phyloP scores from a whole-genome alignment of 2,888 invertebrate species.

The Criorhina ranunculi region DNA sequence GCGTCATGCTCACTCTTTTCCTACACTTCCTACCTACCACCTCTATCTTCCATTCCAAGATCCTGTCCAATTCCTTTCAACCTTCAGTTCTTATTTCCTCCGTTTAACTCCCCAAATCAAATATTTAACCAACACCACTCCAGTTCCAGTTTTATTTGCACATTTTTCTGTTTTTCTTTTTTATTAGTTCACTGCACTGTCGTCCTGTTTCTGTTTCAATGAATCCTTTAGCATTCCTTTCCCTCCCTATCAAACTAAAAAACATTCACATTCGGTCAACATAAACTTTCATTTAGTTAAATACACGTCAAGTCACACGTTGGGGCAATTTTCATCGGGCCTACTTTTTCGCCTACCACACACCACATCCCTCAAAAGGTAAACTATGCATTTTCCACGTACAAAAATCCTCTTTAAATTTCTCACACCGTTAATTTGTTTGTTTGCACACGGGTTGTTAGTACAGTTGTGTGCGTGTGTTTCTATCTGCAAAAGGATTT shows the following conservation, averaged over 20 bases:
- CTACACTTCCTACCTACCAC: too few species aligned
- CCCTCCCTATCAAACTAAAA: constrained; percentile 29
- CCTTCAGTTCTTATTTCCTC: constrained; percentile 47
- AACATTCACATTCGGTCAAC: constrained; percentile 69
- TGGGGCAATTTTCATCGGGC: constrained; percentile 17
- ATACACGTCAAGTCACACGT: constrained; percentile 63
- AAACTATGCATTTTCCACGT: constrained; percentile 42
- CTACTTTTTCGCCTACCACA: not conserved
- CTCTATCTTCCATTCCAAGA: too few species aligned
- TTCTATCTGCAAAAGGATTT: constrained; percentile 25
- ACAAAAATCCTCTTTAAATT: constrained; percentile 49
- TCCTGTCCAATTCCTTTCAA: constrained; percentile 34
- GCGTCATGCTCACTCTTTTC: too few species aligned
- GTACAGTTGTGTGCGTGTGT: not conserved
- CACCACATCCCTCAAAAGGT: constrained; percentile 16
- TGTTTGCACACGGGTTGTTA: constrained; percentile 11
- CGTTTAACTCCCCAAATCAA: constrained; percentile 53
- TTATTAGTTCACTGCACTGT: constrained; percentile 34
- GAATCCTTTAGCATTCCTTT: not conserved
- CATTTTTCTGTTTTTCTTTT: constrained; percentile 52
- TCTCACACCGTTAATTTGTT: constrained; percentile 56
- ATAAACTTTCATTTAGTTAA: constrained; percentile 64
- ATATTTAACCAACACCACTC: constrained; percentile 67
- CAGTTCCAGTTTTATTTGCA: constrained; percentile 54
- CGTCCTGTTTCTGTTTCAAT: constrained; percentile 28